Percentiles rank a stretch among this genome's conserved stretches.
phyloP scores from a whole-genome alignment of 2,113 vertebrate species.

The Diphyllodes magnificus region DNA sequence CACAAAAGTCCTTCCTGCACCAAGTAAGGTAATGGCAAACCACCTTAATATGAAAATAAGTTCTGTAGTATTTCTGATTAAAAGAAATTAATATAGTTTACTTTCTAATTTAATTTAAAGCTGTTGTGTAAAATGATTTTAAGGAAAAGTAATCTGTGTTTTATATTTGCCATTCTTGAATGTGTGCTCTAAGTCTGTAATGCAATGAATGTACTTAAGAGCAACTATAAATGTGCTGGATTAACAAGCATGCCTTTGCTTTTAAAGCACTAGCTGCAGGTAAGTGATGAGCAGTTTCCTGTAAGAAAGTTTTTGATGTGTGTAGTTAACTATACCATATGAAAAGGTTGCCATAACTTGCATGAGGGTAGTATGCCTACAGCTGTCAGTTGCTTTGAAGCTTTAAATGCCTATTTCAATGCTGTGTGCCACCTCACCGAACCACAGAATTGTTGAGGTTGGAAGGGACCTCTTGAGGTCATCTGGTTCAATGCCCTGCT shows the following conservation, averaged over 20 bases:
- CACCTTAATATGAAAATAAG: background rate
- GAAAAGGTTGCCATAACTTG: background rate
- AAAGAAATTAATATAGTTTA: background rate
- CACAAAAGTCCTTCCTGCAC: slow-evolving; percentile 63
- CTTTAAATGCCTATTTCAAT: background rate
- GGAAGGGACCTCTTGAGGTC: background rate
- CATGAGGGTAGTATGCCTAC: background rate
- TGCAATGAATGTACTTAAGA: background rate
- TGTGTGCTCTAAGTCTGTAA: background rate
- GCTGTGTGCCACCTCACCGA: background rate
- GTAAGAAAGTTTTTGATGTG: background rate
- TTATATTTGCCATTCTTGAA: background rate
- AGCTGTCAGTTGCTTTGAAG: background rate
- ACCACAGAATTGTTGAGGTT: background rate
- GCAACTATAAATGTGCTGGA: background rate
- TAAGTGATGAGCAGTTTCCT: background rate
- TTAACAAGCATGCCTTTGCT: background rate
- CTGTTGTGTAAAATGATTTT: background rate
- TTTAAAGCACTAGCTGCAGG: background rate
- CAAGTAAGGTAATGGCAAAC: slow-evolving; percentile 75
- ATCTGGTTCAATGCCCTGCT: background rate
- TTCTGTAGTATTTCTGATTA: background rate
- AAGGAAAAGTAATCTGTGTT: background rate
- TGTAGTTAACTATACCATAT: background rate
- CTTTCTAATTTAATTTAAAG: background rate